These are phyloP conservation scores for Corythaixoides concolor DNA, from an alignment of 2,113 vertebrate genomes.

Conservation along the genomic window DNA sequence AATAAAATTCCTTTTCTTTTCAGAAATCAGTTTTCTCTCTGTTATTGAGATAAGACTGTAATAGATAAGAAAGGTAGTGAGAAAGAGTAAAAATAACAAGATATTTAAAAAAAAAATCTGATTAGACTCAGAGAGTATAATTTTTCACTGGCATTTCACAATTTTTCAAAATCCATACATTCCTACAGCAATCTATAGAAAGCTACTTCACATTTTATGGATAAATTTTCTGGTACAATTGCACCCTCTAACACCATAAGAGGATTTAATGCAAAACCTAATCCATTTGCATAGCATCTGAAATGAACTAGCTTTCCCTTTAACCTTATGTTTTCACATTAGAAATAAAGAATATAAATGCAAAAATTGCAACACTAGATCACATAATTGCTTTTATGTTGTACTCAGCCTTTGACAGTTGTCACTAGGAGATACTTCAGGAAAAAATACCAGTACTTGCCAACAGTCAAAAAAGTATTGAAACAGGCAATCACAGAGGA, in stretches of 20 bases:
- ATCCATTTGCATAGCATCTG: not conserved
- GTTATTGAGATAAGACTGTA: not conserved
- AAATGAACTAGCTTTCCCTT: not conserved
- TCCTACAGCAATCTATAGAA: not conserved
- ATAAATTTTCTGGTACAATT: not conserved
- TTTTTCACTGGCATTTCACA: not conserved
- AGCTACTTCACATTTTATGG: not conserved
- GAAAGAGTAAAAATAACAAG: not conserved
- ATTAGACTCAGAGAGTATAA: not conserved
- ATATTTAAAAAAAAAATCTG: not conserved
- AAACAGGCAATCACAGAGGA: not conserved
- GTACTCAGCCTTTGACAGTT: not conserved
- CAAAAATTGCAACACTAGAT: not conserved
- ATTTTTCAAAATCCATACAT: not conserved
- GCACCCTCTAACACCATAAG: not conserved
- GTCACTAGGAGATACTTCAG: not conserved
- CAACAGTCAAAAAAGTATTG: not conserved
- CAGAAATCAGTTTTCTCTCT: not conserved
- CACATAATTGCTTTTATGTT: not conserved
- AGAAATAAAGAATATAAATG: not conserved
- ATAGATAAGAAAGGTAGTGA: not conserved
- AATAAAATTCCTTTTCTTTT: not conserved
- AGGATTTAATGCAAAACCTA: conserved; percentile 11
- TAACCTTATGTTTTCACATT: not conserved
- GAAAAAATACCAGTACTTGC: not conserved